Base-by-base conservation (phyloP, 2,888 invertebrate genomes). In the Neuroscelio doddi region DNA sequence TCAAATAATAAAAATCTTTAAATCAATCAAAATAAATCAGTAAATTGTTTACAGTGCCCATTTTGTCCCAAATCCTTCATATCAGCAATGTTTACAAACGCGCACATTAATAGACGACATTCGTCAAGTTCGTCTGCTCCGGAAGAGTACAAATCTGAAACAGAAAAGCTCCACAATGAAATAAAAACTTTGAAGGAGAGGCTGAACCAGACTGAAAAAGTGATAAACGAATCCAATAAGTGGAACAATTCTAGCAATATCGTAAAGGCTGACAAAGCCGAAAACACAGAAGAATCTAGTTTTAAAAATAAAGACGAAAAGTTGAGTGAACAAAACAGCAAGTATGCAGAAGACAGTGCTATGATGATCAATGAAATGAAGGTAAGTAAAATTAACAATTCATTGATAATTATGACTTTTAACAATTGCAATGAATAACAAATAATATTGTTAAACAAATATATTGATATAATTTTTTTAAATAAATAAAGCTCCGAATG, bases 61-160 rank as follows among this genome's bases (percentile, higher is more conserved):
- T 87, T 88, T 74, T 92, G 92, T 73, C 87, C 88, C n/a, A 92
- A 92, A 83, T 87, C 88, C 5, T 92, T 92, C 78, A 82, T 90
- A 42, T 88, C 90, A 64, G 88, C 90, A 73, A 86, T 89, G 55
- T 91, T 89, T 78, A 85, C 91, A 58, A 87, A 87, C 78, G 88
- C 90, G 38, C 92, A 92, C 74, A 82, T 90, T 39, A 85, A 86
- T 64, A 86, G 91, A 69, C 85, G 91, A 24, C 92, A 92, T 78
- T 75, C 84, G 1, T 75, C 58, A 12, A 64, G 69, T 9, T 75
- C 80, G 24, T 79, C 79, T 15, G 73, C 75, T 32, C 83, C 83
- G 21, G 81, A 86, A 27, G 86, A 86, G 46, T 86, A 86, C 38
- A 79, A 86, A 67, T 86, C 86, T 7, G 90, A 90, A 77, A 89